Evolutionary conservation across 2,888 invertebrate genomes (phyloP), one percentile per base, ranked within the genome.

Genomic region (Diplolepis rosae): DNA sequence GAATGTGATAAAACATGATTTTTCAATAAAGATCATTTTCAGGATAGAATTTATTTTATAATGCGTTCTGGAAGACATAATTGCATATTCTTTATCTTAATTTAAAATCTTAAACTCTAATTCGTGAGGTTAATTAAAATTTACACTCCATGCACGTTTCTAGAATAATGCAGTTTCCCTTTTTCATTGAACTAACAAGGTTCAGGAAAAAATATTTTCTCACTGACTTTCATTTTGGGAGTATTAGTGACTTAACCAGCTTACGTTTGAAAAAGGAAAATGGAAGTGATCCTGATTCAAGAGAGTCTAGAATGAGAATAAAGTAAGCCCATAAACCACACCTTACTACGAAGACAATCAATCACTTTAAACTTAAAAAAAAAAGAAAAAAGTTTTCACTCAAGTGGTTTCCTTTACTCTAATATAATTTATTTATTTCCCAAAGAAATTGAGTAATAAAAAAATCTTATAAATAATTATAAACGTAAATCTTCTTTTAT

Each of bases 201-300:
- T 30, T 18, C 56, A 69, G 52, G 65, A 68, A 75, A 75, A 69
- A 71, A 61, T 56, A 65, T 76, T 77, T 76, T 61, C 70, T 65
- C 35, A n/a, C 50, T 15, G 42, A 76, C 72, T 68, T 77, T 77
- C 67, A 61, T 66, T 75, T 56, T 50, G 69, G 68, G 72, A 72
- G 69, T 50, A 66, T 66, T 15, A 24, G 52, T 66, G 66, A 73
- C 70, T 75, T 71, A 75, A 76, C 75, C 67, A 65, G 67, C 69
- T 71, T 67, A 54, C 67, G 69, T 48, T 30, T n/a, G 42, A 67
- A 54, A 67, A 68, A 69, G 18, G 28, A 35, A 24, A 18, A 24
- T 42, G 35, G n/a, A 56, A 35, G 27, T 48, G 54, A 48, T 69
- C 32, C 27, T 28, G 11, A 39, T 30, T 66, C 9, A 28, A 24